phyloP scores from a whole-genome alignment of 1,140 invertebrate species.

The Chrysoperla carnea region DNA sequence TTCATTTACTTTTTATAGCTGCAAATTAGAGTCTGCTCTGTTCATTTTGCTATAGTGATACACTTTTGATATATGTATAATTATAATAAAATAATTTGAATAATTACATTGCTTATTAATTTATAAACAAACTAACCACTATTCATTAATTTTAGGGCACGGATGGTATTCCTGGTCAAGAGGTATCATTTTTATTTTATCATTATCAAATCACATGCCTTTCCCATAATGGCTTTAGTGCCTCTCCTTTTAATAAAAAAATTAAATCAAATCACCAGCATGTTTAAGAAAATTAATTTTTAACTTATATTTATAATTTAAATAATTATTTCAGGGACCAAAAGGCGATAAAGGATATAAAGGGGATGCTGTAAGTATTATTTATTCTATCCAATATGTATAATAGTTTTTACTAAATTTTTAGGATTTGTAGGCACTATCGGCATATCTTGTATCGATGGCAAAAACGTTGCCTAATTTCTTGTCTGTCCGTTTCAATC shows the following conservation, averaged over 20 bases:
- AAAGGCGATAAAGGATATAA: constrained; percentile 76
- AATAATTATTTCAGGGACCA: constrained; percentile 44
- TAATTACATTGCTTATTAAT: too few species aligned
- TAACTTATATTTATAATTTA: constrained; percentile 6
- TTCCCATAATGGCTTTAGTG: background rate
- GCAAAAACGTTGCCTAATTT: too few species aligned
- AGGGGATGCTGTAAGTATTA: constrained; percentile 65
- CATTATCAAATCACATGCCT: background rate
- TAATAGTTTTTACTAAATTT: background rate
- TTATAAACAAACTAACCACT: too few species aligned
- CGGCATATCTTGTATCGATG: background rate
- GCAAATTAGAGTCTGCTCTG: too few species aligned
- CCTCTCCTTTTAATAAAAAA: background rate
- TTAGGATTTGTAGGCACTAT: too few species aligned
- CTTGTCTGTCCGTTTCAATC: too few species aligned
- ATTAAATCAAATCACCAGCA: background rate
- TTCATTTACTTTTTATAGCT: too few species aligned
- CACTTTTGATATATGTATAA: too few species aligned
- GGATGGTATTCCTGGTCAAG: constrained; percentile 77
- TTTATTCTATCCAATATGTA: constrained; percentile 6
- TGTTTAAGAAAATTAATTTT: background rate
- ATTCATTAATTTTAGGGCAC: constrained; percentile 54
- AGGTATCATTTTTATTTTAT: constrained; percentile 34
- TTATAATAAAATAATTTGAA: too few species aligned
- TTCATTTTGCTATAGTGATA: too few species aligned